These are phyloP conservation scores for Macropodus opercularis DNA, from an alignment of 2,797 vertebrate species.

Conservation along the genomic window DNA sequence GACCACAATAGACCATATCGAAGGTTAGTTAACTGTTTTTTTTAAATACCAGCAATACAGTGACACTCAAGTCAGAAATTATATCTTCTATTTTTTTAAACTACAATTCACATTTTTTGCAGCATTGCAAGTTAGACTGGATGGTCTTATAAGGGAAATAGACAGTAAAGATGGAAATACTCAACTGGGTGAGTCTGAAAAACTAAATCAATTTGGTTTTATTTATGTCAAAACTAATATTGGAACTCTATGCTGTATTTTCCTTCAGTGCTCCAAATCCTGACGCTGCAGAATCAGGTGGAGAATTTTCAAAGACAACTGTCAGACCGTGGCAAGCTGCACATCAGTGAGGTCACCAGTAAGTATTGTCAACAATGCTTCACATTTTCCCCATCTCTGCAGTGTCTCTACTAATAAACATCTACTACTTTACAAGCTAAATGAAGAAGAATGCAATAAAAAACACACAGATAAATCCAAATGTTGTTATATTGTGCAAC, in stretches of 20 bases:
- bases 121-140: slow-evolving; percentile 44
- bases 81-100: not conserved
- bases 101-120: not conserved
- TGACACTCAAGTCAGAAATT: not conserved
- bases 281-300: slow-evolving; percentile 45
- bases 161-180: not conserved
- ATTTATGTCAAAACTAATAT: not conserved
- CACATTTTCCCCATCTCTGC: not conserved
- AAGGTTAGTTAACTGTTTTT: slow-evolving; percentile 11
- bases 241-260: not conserved
- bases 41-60: not conserved
- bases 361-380: slow-evolving; percentile 10
- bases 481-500: not conserved
- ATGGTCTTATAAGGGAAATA: slow-evolving; percentile 7
- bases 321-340: not conserved
- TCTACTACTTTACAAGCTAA: not conserved
- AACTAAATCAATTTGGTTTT: not conserved
- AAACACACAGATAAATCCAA: not conserved
- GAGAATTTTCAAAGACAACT: slow-evolving; percentile 25
- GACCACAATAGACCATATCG: accelerated
- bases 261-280: slow-evolving; percentile 46
- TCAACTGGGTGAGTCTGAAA: slow-evolving; percentile 46
- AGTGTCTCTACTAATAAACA: too few relatives aligned
- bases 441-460: not conserved
- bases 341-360: slow-evolving; percentile 1